Evolutionary conservation across 2,888 invertebrate species (phyloP).

Genomic region (Drosophila recens): DNA sequence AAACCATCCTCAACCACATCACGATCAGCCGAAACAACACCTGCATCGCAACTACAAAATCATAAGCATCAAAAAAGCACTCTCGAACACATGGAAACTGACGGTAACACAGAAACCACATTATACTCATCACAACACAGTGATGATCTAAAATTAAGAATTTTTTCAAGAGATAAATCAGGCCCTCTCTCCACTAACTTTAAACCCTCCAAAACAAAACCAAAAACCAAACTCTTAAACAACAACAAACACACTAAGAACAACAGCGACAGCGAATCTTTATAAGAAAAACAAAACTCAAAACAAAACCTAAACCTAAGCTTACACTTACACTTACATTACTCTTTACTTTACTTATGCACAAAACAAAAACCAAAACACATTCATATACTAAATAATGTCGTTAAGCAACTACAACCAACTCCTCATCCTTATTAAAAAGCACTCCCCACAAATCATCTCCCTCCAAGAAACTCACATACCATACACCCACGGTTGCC

Average conservation of each 20-base stretch:
- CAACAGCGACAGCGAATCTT: neutral
- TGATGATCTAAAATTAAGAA: slow-evolving; percentile 2
- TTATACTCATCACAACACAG: neutral
- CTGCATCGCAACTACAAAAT: neutral
- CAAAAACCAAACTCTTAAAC: neutral
- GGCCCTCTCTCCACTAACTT: neutral
- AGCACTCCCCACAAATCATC: neutral
- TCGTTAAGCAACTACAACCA: neutral
- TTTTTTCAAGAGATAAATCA: slow-evolving; percentile 1
- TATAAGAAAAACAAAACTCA: neutral
- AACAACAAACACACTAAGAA: neutral
- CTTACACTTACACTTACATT: neutral
- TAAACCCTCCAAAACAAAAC: neutral
- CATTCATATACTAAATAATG: no score
- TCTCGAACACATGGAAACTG: neutral
- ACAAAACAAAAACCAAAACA: no score
- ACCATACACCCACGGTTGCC: neutral
- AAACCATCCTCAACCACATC: neutral
- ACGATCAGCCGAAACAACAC: neutral
- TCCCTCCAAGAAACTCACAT: neutral
- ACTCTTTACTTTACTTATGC: neutral
- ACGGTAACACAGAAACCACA: neutral
- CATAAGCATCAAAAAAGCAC: neutral
- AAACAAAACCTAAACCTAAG: neutral
- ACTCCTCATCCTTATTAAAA: neutral